Evolutionary conservation across 2,797 vertebrate species (phyloP), one percentile per base, ranked within the genome.

Genomic region (Rhinogobio ventralis): DNA sequence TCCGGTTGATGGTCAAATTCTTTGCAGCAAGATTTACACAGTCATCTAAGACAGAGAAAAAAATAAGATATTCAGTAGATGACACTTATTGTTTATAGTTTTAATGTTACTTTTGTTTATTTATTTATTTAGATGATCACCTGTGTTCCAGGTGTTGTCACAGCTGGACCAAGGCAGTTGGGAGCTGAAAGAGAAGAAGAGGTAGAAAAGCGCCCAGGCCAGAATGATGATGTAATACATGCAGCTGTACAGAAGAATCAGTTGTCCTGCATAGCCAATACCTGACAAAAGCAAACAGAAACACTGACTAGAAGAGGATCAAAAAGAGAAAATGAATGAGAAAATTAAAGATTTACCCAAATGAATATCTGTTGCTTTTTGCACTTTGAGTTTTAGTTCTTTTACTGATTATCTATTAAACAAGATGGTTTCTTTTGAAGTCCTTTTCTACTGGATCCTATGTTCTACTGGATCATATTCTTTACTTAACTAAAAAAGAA

Each of bases 171-270:
- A 96, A 2, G 95, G 94, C 2, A 96, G 92, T 82, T 92, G 66
- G 6, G 91, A 72, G 73, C 90, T 93, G 86, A 95, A 96, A 90
- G 94, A 95, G 86, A 92, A 94, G 20, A 90, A 25, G 20, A 96
- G 89, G 88, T 95, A 96, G 66, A 95, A 62, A 83, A 95, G 76
- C 11, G 93, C 91, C 95, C 94, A 95, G 23, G 95, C 71, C 87
- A 95, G 87, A 83, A 96, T 94, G 23, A 95, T 89, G 53, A 94
- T 94, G 87, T 95, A 96, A 46, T 88, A n/a, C n/a, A n/a, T n/a
- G n/a, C n/a, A n/a, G n/a, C n/a, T n/a, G n/a, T n/a, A n/a, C n/a
- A n/a, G n/a, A 20, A 93, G 0, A 83, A 95, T 94, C 82, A 95
- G 1, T 89, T 89, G 93, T 3, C 92, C 94, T 0, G 89, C 94